phyloP scores from a whole-genome alignment of 2,113 vertebrate genomes.

The Perognathus longimembris region DNA sequence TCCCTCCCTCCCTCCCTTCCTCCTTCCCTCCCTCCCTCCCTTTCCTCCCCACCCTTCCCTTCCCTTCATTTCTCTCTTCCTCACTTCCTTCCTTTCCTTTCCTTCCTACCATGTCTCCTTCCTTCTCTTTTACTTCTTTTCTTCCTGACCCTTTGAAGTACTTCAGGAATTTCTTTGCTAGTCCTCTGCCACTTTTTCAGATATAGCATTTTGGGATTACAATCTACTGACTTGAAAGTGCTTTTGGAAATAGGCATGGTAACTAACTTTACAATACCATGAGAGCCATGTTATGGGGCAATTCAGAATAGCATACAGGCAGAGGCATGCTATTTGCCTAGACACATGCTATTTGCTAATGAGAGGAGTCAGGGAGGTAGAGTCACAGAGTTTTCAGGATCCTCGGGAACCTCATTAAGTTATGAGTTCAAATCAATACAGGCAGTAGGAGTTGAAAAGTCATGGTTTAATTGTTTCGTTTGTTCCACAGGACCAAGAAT shows the following conservation, averaged over 20 bases:
- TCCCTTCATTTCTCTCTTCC: not conserved
- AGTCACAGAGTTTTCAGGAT: not conserved
- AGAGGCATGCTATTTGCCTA: too few relatives aligned
- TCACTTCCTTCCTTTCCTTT: not conserved
- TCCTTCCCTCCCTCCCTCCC: not conserved
- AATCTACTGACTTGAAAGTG: not conserved
- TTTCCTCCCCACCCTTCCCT: not conserved
- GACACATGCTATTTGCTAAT: not conserved
- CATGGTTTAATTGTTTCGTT: too few relatives aligned
- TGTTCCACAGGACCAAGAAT: not conserved
- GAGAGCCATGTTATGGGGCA: not conserved
- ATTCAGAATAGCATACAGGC: not conserved
- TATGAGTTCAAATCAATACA: too few relatives aligned
- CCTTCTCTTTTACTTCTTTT: not conserved
- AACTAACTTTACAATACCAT: not conserved
- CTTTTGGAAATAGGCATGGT: conserved; percentile 8
- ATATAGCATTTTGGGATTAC: not conserved
- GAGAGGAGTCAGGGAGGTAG: not conserved
- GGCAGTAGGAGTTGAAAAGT: too few relatives aligned
- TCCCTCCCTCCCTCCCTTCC: not conserved
- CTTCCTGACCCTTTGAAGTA: not conserved
- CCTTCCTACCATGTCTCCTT: not conserved
- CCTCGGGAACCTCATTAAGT: not conserved
- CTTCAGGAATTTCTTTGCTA: conserved; percentile 37
- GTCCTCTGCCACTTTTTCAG: not conserved